A percentile compares a stretch with the other conserved stretches of the same genome.
phyloP scores from a whole-genome alignment of 2,113 vertebrate species.

The Prietella phreatophila region DNA sequence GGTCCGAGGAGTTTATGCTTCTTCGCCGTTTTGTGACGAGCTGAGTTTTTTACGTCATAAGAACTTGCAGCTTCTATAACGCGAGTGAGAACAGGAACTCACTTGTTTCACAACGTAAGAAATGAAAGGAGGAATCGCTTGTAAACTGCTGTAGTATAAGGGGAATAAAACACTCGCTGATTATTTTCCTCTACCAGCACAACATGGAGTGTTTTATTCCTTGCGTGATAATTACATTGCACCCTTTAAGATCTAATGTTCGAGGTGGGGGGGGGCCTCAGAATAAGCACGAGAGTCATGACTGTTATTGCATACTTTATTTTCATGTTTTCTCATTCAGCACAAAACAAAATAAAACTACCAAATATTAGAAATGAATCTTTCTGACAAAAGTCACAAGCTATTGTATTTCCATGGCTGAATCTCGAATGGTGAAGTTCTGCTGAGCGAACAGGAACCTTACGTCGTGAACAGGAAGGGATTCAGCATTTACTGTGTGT shows the following conservation, averaged over 20 bases:
- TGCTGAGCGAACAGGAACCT: not conserved
- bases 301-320: not conserved
- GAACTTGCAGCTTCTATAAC: not conserved
- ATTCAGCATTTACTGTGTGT: not conserved
- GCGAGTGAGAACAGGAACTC: not conserved
- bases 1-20: not conserved
- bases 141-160: not conserved
- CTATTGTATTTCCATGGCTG: not conserved
- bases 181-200: not conserved
- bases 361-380: not conserved
- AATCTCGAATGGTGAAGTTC: not conserved
- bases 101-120: not conserved
- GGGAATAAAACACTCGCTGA: not conserved
- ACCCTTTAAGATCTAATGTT: not conserved
- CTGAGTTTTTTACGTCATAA: not conserved
- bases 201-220: not conserved
- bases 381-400: not conserved
- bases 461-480: not conserved
- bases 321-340: not conserved
- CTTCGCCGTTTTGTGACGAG: too few species aligned
- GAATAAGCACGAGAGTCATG: not conserved
- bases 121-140: too few species aligned
- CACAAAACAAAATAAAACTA: not conserved
- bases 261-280: too few species aligned
- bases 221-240: not conserved